Evolutionary conservation across 2,113 vertebrate genomes (phyloP), one percentile per base, ranked within the genome.

Genomic region (Tor tambroides): DNA sequence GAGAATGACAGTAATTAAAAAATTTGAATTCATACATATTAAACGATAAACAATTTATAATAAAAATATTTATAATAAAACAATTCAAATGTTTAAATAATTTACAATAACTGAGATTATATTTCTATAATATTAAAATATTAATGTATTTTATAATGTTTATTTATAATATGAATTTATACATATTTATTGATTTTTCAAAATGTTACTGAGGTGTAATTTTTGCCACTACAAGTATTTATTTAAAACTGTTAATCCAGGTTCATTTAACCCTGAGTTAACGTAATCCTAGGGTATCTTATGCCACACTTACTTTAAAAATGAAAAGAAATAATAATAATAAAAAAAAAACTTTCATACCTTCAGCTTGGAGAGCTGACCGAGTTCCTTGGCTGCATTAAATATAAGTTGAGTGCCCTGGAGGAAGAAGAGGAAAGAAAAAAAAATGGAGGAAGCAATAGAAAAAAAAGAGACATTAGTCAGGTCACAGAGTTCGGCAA

Each of bases 341-440:
- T n/a, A n/a, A n/a, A n/a, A n/a, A 2, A 19, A 19, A 19, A 38
- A 14, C 17, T 12, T 35, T 35, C 26, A 90, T 95, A 98, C 97
- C 97, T 99, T 98, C 71, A 99, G 94, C 90, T 99, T 99, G 89
- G 98, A 99, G 81, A 99, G 96, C 90, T 99, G 98, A 21, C 98
- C 98, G 89, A 99, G 94, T 91, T 99, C 98, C 93, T 99, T 99
- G 91, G 98, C 98, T 0, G 98, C 98, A 0, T 99, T 99, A 91
- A 99, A 99, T 92, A 99, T 99, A 94, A 99, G 97, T 94, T 99
- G 98, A 1, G 98, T 99, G 83, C 98, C 98, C 98, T 99, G 94
- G 63, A 90, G 89, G 82, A 90, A 83, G 72, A 83, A 61, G 54
- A 35, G 63, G 78, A 23, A 41, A 14, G 30, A 46, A 8, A 28